phyloP scores from a whole-genome alignment of 1,140 invertebrate species.

The Scaptomyza graminum region DNA sequence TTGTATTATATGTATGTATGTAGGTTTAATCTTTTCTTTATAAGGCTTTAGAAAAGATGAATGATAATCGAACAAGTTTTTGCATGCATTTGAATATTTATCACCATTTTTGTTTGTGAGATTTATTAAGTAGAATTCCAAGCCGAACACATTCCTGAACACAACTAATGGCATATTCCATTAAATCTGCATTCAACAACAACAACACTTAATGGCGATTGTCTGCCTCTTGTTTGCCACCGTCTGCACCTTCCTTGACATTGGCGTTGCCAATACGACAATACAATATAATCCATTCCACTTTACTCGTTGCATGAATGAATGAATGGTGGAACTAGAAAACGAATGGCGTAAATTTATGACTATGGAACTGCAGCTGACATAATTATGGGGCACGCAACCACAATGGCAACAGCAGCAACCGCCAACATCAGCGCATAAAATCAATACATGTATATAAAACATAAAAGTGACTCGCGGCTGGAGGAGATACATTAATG shows the following conservation, averaged over 20 bases:
- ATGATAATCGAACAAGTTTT: too few relatives aligned
- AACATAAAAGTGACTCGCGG: conserved; percentile 71
- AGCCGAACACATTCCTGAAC: conserved; percentile 22
- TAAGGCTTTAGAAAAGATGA: too few relatives aligned
- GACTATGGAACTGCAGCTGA: conserved; percentile 75
- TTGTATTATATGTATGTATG: too few relatives aligned
- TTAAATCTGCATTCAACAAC: conserved; percentile 51
- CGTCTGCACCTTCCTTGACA: background rate
- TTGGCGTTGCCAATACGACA: too few relatives aligned
- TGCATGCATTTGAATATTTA: background rate
- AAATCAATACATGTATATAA: conserved; percentile 81
- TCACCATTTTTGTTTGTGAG: background rate
- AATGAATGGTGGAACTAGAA: conserved; percentile 34
- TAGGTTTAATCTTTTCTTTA: too few relatives aligned
- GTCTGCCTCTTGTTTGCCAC: background rate
- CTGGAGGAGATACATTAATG: conserved; percentile 33
- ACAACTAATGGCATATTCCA: conserved; percentile 36
- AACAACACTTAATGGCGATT: conserved; percentile 49
- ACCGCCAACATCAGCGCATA: conserved; percentile 52
- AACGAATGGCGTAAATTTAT: conserved; percentile 68
- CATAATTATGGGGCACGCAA: conserved; percentile 75
- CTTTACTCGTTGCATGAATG: conserved; percentile 13
- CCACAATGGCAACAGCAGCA: conserved; percentile 40
- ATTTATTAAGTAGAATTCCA: conserved; percentile 8
- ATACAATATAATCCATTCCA: background rate